These are phyloP conservation scores for Cactoblastis cactorum DNA, from an alignment of 2,888 invertebrate genomes.

Conservation along the genomic window DNA sequence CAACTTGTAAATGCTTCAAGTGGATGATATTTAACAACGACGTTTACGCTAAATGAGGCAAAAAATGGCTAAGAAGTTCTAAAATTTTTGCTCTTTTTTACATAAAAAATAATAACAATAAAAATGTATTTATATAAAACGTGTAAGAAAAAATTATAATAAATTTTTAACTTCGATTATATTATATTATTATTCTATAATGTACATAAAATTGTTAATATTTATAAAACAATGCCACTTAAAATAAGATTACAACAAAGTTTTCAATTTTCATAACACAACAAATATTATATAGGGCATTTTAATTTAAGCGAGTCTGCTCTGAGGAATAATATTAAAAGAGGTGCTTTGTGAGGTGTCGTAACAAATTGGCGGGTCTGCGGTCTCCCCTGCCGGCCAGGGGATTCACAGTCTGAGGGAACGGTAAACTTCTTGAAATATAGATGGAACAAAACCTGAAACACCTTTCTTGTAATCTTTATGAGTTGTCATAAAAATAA, in stretches of 20 bases:
- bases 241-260: slow-evolving; percentile 17
- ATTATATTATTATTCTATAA: too few relatives aligned
- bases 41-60: neutral
- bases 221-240: neutral
- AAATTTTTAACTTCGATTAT: too few relatives aligned
- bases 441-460: too few relatives aligned
- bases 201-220: too few relatives aligned
- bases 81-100: neutral
- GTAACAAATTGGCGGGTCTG: slow-evolving; percentile 60
- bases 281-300: slow-evolving; percentile 46
- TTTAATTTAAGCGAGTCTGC: slow-evolving; percentile 55
- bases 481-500: neutral
- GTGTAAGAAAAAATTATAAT: too few relatives aligned
- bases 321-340: slow-evolving; percentile 55
- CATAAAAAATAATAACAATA: too few relatives aligned
- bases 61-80: too few relatives aligned
- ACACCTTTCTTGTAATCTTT: too few relatives aligned
- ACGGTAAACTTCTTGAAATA: neutral
- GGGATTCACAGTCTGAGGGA: slow-evolving; percentile 7
- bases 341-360: slow-evolving; percentile 60
- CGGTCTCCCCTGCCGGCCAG: slow-evolving; percentile 20
- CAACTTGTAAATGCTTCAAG: neutral
- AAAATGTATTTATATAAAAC: too few relatives aligned
- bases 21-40: neutral
- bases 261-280: slow-evolving; percentile 33